A percentile compares a stretch with the other conserved stretches of the same genome.
Evolutionary conservation across 2,797 vertebrate genomes (phyloP).

Genomic region (Calcarius lapponicus): DNA sequence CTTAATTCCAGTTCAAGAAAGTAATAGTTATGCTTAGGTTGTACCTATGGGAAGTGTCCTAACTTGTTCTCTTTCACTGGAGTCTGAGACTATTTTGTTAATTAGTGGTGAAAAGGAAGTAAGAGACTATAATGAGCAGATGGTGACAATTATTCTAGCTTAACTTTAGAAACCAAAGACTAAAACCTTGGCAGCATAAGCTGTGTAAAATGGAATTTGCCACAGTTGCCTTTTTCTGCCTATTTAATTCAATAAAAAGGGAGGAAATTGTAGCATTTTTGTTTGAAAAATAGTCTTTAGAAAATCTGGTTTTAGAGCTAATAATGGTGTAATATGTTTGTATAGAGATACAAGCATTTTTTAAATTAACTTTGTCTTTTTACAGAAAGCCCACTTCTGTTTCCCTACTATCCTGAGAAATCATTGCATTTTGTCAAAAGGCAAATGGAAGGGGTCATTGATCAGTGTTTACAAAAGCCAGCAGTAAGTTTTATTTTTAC

Average conservation of each 20-base stretch:
- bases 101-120: background rate
- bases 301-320: background rate
- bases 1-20: background rate
- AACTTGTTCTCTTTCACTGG: background rate
- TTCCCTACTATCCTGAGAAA: constrained; percentile 93
- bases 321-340: background rate
- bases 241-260: background rate
- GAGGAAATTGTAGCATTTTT: background rate
- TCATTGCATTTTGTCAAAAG: constrained; percentile 96
- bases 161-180: background rate
- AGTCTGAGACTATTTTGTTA: background rate
- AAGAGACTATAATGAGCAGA: background rate
- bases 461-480: constrained; percentile 92
- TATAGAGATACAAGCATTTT: background rate
- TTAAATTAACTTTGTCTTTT: background rate
- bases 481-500: constrained; percentile 81
- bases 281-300: background rate
- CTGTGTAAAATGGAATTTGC: background rate
- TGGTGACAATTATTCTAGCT: background rate
- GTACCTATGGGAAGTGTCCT: background rate
- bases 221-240: background rate
- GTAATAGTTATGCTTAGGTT: background rate
- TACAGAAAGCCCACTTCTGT: constrained; percentile 92
- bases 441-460: constrained; percentile 92
- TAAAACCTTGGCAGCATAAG: background rate